Conservation (phyloP, 2,113 vertebrate genomes). For the Neolamprologus longior region DNA sequence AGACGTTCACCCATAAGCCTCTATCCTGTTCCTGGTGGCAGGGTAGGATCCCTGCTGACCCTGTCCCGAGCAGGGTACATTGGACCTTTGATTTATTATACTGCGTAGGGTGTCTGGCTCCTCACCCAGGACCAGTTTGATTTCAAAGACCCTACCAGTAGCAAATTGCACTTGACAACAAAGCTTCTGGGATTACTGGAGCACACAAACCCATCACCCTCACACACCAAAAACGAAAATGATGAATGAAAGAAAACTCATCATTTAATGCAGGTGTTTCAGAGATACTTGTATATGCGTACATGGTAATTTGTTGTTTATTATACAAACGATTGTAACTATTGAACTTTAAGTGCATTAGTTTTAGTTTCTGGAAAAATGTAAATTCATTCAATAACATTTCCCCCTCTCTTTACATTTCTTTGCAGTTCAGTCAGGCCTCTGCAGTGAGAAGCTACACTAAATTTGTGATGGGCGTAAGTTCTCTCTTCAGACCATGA, state of each 20-base stretch:
- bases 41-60: neutral
- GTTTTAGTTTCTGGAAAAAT: neutral
- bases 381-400: neutral
- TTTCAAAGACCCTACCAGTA: neutral
- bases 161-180: neutral
- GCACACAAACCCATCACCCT: neutral
- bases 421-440: slow-evolving; percentile 82
- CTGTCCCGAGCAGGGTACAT: neutral
- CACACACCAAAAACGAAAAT: neutral
- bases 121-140: neutral
- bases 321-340: neutral
- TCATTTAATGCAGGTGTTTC: neutral
- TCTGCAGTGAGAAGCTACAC: slow-evolving; percentile 85
- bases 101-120: neutral
- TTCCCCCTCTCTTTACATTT: neutral
- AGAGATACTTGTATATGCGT: neutral
- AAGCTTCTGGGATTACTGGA: neutral
- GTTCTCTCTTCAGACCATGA: neutral
- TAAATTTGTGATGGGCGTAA: slow-evolving; percentile 86
- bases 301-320: neutral
- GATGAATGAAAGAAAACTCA: neutral
- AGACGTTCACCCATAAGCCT: neutral
- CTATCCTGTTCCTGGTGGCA: neutral
- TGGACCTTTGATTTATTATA: neutral
- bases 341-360: neutral